Evolutionary conservation across 37 sponge, comb jelly and placozoan genomes (phyloP), one percentile per base, ranked within the genome.

Genomic region (Bolinopsis microptera): DNA sequence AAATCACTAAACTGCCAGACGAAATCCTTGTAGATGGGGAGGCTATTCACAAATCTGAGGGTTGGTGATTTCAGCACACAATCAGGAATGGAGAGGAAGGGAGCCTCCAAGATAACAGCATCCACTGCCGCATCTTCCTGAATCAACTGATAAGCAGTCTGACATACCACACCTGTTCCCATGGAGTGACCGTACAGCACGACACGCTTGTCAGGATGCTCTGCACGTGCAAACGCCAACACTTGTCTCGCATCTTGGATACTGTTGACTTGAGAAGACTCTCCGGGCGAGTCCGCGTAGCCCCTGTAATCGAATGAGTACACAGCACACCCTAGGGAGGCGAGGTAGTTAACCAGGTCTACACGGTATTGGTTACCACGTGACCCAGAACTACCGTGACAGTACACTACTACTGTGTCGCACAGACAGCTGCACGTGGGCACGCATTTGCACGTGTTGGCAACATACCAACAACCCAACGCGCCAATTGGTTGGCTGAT

Each of bases 181-280:
- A 72, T 72, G 75, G 75, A 72, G 75, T 72, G 75, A 5, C 75
- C 75, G 75, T 72, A 72, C 31, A 72, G 75, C 31, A 30, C 26
- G 26, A 72, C 13, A n/a, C 26, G 5, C 5, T n/a, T 28, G 3
- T n/a, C 75, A 72, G 75, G 75, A n/a, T 72, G 75, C 13, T 5
- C 75, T 28, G 26, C 31, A n/a, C 75, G 26, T n/a, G 75, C 75
- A n/a, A 72, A n/a, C 13, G 31, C 31, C n/a, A 72, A 21, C 75
- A 72, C 75, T 28, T n/a, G 31, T 28, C 26, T 72, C 31, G 75
- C 75, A 21, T 72, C 75, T 28, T 72, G 31, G 26, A 72, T n/a
- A 72, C 31, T 30, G 75, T 72, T 72, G 2, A 72, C 26, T n/a
- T 72, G 31, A 21, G 75, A 72, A 21, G 75, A 72, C 5, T 21